phyloP scores from a whole-genome alignment of 2,113 vertebrate genomes.

The Amia ocellicauda region DNA sequence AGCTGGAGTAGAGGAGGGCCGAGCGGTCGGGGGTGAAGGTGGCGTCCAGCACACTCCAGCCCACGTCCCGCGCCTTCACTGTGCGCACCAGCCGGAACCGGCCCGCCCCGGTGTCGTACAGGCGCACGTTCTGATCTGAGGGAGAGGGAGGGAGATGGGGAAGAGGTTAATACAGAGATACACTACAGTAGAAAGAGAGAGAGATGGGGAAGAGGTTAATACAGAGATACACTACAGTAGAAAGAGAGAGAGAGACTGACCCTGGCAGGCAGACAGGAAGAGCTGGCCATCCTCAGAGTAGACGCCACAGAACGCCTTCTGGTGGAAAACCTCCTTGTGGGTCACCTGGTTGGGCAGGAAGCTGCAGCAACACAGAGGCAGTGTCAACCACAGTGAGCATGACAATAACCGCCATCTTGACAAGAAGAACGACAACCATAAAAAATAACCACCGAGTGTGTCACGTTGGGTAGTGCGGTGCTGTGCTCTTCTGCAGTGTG shows the following conservation, averaged over 20 bases:
- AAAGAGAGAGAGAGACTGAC: slow-evolving; percentile 47
- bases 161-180: not conserved
- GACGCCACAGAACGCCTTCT: slow-evolving; percentile 90
- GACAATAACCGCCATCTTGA: too few relatives aligned
- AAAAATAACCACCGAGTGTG: too few relatives aligned
- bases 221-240: too few relatives aligned
- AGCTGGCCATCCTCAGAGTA: slow-evolving; percentile 81
- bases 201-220: not conserved
- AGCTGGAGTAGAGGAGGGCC: slow-evolving; percentile 87
- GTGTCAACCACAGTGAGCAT: too few relatives aligned
- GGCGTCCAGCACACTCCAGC: slow-evolving; percentile 88
- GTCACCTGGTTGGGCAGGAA: slow-evolving; percentile 83
- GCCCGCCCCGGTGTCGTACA: slow-evolving; percentile 72
- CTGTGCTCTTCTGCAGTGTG: too few relatives aligned
- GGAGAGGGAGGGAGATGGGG: not conserved
- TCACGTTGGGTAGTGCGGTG: too few relatives aligned
- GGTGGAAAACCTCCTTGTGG: slow-evolving; percentile 77
- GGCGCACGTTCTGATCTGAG: not conserved
- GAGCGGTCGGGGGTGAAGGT: slow-evolving; percentile 82
- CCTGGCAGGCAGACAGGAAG: slow-evolving; percentile 90
- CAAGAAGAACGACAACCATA: too few relatives aligned
- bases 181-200: not conserved
- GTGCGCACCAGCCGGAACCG: slow-evolving; percentile 73
- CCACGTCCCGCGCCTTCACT: slow-evolving; percentile 84
- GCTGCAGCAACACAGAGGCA: slow-evolving; percentile 60